Evolutionary conservation across 1,140 invertebrate genomes (phyloP), one percentile per base, ranked within the genome.

Genomic region (Aphelenchoides besseyi): DNA sequence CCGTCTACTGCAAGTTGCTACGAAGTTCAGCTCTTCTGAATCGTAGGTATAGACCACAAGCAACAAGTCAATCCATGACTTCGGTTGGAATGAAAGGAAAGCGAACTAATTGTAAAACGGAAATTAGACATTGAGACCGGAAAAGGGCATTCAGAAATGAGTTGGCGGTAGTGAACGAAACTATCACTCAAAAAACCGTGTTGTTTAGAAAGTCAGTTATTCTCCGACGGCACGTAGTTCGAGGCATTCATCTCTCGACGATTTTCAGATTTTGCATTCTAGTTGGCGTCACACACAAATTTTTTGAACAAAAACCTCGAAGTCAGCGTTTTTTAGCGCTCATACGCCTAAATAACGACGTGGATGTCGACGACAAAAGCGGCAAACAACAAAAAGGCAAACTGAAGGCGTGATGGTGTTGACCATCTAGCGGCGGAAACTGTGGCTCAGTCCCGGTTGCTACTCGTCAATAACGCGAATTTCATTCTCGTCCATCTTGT

Each of bases 391-490:
- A 48, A 48, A 48, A 48, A 48, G 41, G 12, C 41, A 23, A 48
- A 23, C 41, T 16, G 41, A 23, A 48, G 41, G 41, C 41, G 12
- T 48, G 41, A 48, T 48, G 41, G 41, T 48, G 23, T 48, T 48
- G 41, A 48, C 41, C 41, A 48, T 12, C 41, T 12, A 23, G 41
- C 41, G 41, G 41, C 41, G 41, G 41, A 48, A 48, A 23, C 41
- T 48, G 41, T 48, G 23, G 41, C 41, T 12, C 41, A 23, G 12
- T 23, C 41, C 12, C 23, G 41, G 41, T 48, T 48, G 41, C 41
- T 48, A 48, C 23, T 48, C 41, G 41, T 48, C 41, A 48, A 48
- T 48, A 48, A 48, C 41, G 41, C 23, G 18, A 61, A 61, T 61
- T 2, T 36, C 2, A 61, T 2, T 61, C 1, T 2, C 28, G 41